Conservation (phyloP, 1,140 invertebrate species). For the Panagrolaimus sp. region DNA sequence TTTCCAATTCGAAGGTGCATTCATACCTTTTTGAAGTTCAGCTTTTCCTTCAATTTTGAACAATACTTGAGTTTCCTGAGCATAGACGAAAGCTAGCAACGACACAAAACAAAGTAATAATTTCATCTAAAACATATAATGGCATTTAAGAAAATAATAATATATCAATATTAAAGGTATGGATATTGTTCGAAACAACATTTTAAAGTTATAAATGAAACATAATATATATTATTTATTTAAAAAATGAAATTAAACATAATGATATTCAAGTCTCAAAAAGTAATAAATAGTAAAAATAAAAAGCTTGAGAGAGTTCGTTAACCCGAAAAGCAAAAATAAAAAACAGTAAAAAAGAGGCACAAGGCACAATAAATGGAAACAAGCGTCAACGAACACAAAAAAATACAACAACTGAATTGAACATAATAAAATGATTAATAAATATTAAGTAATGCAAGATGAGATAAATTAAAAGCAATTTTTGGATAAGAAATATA, state of each 20-base stretch:
- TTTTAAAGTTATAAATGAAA: not conserved
- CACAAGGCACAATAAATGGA: constrained; percentile 7
- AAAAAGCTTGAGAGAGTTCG: not conserved
- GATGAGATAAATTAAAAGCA: not conserved
- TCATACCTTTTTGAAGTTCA: constrained; percentile 30
- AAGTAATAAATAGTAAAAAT: not conserved
- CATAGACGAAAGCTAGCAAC: not conserved
- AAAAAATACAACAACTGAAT: not conserved
- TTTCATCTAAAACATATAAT: not conserved
- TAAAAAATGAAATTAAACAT: not conserved
- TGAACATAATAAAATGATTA: not conserved
- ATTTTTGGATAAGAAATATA: not conserved
- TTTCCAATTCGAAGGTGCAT: constrained; percentile 38
- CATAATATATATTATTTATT: not conserved
- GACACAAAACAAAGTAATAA: not conserved
- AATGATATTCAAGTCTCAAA: not conserved
- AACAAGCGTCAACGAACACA: not conserved
- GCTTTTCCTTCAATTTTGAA: constrained; percentile 43
- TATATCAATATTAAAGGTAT: not conserved
- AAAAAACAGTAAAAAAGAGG: not conserved
- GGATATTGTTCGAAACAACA: not conserved
- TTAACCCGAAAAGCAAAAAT: too few relatives aligned
- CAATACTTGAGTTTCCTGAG: not conserved
- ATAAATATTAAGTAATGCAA: not conserved
- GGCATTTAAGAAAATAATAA: too few relatives aligned